Base-by-base conservation (phyloP, 2,888 invertebrate genomes). In the Beris morrisii region DNA sequence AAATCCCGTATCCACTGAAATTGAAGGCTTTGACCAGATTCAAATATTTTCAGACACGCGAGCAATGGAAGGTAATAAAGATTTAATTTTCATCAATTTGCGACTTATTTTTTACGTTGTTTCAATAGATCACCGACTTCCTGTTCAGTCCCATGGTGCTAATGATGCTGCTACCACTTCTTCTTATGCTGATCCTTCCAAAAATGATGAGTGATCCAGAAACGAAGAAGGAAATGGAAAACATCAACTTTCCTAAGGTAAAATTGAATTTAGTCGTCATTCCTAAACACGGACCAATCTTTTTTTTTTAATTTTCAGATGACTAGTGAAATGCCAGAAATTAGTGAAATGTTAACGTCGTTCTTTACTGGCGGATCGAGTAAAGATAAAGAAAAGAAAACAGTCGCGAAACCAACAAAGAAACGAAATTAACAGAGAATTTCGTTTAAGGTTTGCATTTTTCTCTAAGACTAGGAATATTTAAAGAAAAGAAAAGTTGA, bases 131-230 rank as follows among this genome's bases (percentile, higher is more conserved):
- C 11, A 97, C 97, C 0, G 98, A 99, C 82, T 93, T 98, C 80
- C 80, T 99, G 43, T 92, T 97, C 80, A 97, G 93, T 80, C 97
- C 97, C 3, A 97, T 97, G 97, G 93, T 97, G 5, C 85, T 98
- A 69, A 97, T 97, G 93, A 98, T 97, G 97, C 88, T 97, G 28
- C 79, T 97, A 70, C 97, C 97, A 0, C 82, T 97, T 38, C 77
- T 97, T 4, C 83, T 97, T 5, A 91, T 98, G 73, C 91, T 97
- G 88, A 85, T 97, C 69, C 81, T 97, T 74, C 97, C 97, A 0
- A 97, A 96, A 80, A 89, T 97, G 87, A 93, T 98, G 90, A 97
- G 95, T 76, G 98, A 98, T 81, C 97, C 97, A 4, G 97, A 98
- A 79, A 93, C 97, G 3, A 93, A 96, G 77, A 95, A 95, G 81